These are phyloP conservation scores for Archaeoteleia sp. DNA, from an alignment of 2,888 invertebrate genomes.

Conservation along the genomic window DNA sequence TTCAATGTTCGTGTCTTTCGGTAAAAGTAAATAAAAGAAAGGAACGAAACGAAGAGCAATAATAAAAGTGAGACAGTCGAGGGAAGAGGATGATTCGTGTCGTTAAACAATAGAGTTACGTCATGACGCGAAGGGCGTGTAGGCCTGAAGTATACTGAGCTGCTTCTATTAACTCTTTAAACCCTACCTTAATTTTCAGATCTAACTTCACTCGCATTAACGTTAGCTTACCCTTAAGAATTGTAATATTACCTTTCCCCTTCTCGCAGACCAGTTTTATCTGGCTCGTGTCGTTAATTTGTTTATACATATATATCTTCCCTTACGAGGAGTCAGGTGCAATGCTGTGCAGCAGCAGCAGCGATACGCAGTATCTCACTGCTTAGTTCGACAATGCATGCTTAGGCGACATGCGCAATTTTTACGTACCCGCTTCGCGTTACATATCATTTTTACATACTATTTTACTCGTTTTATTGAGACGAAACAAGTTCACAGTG, in stretches of 20 bases:
- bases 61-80: constrained; percentile 25
- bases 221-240: constrained; percentile 42
- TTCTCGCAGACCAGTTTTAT: constrained; percentile 64
- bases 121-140: constrained; percentile 59
- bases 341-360: too few relatives aligned
- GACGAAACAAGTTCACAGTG: too few relatives aligned
- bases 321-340: constrained; percentile 18
- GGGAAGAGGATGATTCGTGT: constrained; percentile 19
- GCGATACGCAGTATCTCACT: too few relatives aligned
- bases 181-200: constrained; percentile 39
- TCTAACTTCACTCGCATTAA: constrained; percentile 32
- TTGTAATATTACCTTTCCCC: constrained; percentile 55
- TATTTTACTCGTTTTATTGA: too few relatives aligned
- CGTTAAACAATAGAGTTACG: constrained; percentile 54
- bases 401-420: too few relatives aligned
- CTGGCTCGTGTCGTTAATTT: constrained; percentile 61
- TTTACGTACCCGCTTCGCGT: too few relatives aligned
- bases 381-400: too few relatives aligned
- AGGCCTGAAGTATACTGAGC: constrained; percentile 68
- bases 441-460: too few relatives aligned
- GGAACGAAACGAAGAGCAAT: constrained; percentile 25
- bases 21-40: constrained; percentile 27
- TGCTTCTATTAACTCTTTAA: constrained; percentile 58
- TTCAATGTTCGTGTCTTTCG: constrained; percentile 13
- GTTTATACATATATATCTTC: constrained; percentile 60